Base-by-base conservation (phyloP, 2,113 vertebrate genomes). In the Eolophus roseicapilla region DNA sequence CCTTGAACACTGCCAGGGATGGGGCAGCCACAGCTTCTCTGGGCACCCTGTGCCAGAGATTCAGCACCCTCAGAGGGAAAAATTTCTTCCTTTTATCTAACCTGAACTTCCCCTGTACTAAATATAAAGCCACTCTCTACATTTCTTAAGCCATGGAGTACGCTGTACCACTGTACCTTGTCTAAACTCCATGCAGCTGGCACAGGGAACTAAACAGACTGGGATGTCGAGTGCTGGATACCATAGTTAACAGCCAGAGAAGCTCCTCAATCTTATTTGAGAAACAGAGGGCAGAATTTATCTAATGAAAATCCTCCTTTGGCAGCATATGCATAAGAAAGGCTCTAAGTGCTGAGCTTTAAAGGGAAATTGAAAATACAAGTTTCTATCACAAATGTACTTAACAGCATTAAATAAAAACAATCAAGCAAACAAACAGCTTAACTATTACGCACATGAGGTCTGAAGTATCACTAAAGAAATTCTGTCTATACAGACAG, bases 181-280 rank as follows among this genome's bases (percentile, higher is more conserved):
- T 93, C 78, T 77, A 53, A 93, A 86, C 31, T 64, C 81, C 49
- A 84, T 6, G 10, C 29, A 63, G 65, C 5, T 90, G 64, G 75
- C 79, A 75, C 70, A 90, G 82, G 76, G 77, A 86, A 88, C 67
- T 82, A 69, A 94, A 93, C 19, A 46, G 60, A 84, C 67, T 65
- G 76, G 60, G 90, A 92, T 95, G 96, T 92, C 82, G 91, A 95
- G 82, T 74, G 71, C 70, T 94, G 77, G 78, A 82, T 73, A 64
- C 88, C 87, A 83, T 19, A 85, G 77, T 92, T 93, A 78, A 93
- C 64, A 93, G 74, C 43, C 6, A 0, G 71, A 90, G 75, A 90
- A 90, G 73, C 62, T 93, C 80, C 87, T 91, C 75, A 63, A 89
- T 92, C 81, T 81, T 83, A 49, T 74, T 92, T 88, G 90, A 90